phyloP scores from a whole-genome alignment of 2,797 vertebrate species.

The Babyrousa celebensis region DNA sequence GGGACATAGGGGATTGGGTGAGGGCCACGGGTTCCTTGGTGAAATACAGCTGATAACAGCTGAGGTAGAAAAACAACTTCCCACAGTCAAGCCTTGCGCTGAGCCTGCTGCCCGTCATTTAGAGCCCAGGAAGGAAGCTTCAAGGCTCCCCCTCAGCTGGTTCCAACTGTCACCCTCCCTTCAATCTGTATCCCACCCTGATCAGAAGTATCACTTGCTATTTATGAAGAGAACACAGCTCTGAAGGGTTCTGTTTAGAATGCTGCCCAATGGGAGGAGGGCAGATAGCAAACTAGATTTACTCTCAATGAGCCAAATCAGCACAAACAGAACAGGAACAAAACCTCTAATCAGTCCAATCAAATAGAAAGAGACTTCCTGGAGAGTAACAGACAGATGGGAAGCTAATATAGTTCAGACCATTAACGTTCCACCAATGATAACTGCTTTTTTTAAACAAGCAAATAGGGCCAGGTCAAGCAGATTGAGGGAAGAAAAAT shows the following conservation, averaged over 20 bases:
- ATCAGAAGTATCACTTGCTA: not conserved
- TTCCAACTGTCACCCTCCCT: not conserved
- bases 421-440: constrained; percentile 78
- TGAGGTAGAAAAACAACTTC: not conserved
- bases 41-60: not conserved
- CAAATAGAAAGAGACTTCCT: constrained; percentile 69
- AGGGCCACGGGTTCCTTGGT: not conserved
- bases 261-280: not conserved
- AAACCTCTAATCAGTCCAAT: constrained; percentile 77
- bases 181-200: not conserved
- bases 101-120: not conserved
- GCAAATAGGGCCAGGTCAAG: constrained; percentile 39
- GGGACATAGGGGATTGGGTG: not conserved
- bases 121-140: not conserved
- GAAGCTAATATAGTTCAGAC: constrained; percentile 71
- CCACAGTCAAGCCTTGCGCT: not conserved
- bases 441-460: constrained; percentile 60
- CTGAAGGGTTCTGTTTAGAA: not conserved
- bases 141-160: not conserved
- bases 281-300: constrained; percentile 33
- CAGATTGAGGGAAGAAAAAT: not conserved
- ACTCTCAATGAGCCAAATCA: constrained; percentile 71
- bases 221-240: not conserved
- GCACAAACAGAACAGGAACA: constrained; percentile 76
- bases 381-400: constrained; percentile 82